A percentile compares a stretch with the other conserved stretches of the same genome.
Evolutionary conservation across 2,113 vertebrate species (phyloP).

Genomic region (Dipodomys spectabilis): DNA sequence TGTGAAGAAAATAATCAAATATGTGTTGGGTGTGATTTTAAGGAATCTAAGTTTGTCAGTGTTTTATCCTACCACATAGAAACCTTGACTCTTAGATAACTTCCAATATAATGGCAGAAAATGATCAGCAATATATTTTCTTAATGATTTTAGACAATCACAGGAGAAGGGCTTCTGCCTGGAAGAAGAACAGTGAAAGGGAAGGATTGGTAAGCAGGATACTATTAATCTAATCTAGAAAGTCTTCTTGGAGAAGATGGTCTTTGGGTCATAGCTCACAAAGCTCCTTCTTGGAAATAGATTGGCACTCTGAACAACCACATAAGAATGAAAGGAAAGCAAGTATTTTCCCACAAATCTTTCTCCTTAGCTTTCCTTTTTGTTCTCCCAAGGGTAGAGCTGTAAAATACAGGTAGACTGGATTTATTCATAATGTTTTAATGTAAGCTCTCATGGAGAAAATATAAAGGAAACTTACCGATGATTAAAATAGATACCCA

Average conservation of each 20-base stretch:
- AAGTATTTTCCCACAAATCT: neutral
- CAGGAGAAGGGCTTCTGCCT: neutral
- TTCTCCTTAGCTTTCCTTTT: slow-evolving; percentile 1
- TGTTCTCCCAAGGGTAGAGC: neutral
- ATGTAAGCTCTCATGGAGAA: slow-evolving; percentile 21
- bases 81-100: neutral
- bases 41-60: neutral
- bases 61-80: neutral
- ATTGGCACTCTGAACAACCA: neutral
- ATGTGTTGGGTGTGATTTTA: neutral
- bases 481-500: slow-evolving; percentile 2
- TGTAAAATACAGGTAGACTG: neutral
- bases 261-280: neutral
- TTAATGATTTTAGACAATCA: neutral
- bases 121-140: neutral
- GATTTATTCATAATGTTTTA: neutral
- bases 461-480: slow-evolving; percentile 13
- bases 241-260: neutral
- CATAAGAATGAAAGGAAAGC: neutral
- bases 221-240: neutral
- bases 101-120: neutral
- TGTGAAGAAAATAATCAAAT: neutral
- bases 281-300: neutral
- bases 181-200: neutral
- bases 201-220: neutral